Percentiles rank a stretch among this genome's conserved stretches.
Evolutionary conservation across 2,888 invertebrate genomes (phyloP).

Genomic region (Tetranychus truncatus): DNA sequence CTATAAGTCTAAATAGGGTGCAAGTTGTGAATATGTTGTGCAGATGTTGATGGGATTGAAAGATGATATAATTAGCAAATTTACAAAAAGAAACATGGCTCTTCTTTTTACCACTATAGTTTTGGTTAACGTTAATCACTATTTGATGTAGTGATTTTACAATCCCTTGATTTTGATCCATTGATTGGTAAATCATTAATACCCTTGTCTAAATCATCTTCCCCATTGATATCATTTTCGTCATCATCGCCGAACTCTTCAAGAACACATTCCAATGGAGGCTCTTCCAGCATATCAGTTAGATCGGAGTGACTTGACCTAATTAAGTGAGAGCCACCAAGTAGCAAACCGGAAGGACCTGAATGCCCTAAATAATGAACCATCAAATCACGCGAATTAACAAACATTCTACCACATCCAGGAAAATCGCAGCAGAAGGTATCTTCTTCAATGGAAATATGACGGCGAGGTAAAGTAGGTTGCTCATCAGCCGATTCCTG

Average conservation of each 20-base stretch:
- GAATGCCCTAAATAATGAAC: not conserved
- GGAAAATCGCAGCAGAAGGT: slow-evolving; percentile 11
- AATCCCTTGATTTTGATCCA: too few species aligned
- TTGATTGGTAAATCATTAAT: too few species aligned
- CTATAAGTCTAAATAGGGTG: too few species aligned
- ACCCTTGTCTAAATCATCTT: too few species aligned
- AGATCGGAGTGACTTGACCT: not conserved
- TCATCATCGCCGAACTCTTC: not conserved
- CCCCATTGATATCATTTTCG: not conserved
- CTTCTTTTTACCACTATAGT: too few species aligned
- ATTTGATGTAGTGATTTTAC: too few species aligned
- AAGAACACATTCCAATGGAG: slow-evolving; percentile 8
- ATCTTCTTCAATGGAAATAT: slow-evolving; percentile 2
- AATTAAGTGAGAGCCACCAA: not conserved
- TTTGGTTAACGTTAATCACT: too few species aligned
- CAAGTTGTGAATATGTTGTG: too few species aligned
- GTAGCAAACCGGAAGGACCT: slow-evolving; percentile 5
- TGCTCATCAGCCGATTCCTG: not conserved
- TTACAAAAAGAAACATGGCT: too few species aligned
- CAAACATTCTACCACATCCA: slow-evolving; percentile 12
- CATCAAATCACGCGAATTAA: not conserved
- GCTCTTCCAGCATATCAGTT: not conserved
- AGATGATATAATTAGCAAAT: too few species aligned
- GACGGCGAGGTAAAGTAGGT: not conserved
- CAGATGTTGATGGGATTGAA: too few species aligned